Evolutionary conservation across 2,113 vertebrate genomes (phyloP).

Genomic region (Carassius gibelio): DNA sequence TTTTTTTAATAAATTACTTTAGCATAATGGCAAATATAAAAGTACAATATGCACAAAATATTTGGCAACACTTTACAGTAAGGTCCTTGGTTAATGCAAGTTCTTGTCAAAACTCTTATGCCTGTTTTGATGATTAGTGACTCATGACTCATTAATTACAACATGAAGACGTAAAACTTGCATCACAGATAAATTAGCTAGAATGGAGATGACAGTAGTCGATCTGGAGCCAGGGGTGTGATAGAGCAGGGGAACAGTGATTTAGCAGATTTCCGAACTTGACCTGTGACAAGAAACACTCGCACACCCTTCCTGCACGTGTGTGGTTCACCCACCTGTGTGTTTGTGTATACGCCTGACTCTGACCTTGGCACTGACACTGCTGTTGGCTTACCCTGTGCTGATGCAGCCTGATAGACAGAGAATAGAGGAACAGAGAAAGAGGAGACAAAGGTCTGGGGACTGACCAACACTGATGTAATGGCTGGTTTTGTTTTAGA

Average conservation of each 20-base stretch:
- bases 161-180: not conserved
- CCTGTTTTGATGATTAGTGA: not conserved
- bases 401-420: slow-evolving; percentile 26
- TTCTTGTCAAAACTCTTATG: no score
- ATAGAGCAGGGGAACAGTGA: slow-evolving; percentile 33
- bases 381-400: slow-evolving; percentile 22
- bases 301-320: slow-evolving; percentile 53
- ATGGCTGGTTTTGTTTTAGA: slow-evolving; percentile 47
- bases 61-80: no score
- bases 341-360: slow-evolving; percentile 5
- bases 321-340: slow-evolving; percentile 38
- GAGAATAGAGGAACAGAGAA: slow-evolving; percentile 33
- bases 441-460: slow-evolving; percentile 40
- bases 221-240: slow-evolving; percentile 7
- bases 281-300: slow-evolving; percentile 38
- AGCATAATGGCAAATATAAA: no score
- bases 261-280: slow-evolving; percentile 46
- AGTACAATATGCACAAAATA: no score
- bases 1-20: no score
- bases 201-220: not conserved
- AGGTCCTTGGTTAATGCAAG: no score
- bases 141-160: not conserved
- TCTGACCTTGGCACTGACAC: slow-evolving; percentile 24
- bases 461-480: slow-evolving; percentile 45
- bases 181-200: not conserved